Percentiles rank a stretch among this genome's conserved stretches.
Conservation (phyloP, 2,113 vertebrate species). For the Miniopterus natalensis region DNA sequence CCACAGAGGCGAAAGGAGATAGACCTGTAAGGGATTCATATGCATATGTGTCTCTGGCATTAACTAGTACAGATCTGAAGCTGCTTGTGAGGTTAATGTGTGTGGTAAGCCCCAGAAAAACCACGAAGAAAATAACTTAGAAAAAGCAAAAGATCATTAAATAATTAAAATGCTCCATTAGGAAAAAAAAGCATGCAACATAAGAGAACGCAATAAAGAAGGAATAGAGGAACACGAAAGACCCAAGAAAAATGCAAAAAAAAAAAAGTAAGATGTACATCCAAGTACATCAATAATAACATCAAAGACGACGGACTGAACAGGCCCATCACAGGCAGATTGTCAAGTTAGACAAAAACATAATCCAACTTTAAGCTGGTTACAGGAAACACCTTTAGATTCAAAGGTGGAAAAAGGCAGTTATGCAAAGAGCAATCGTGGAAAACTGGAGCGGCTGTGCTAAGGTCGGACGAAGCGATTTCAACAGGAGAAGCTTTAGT, state of each 20-base stretch:
- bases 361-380: fast-evolving
- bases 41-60: no score
- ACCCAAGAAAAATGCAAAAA: neutral
- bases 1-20: fast-evolving
- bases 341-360: neutral
- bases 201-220: neutral
- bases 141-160: neutral
- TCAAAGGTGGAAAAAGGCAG: neutral
- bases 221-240: no score
- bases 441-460: neutral
- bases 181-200: neutral
- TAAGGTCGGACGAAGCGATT: neutral
- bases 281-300: no score
- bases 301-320: fast-evolving
- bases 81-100: neutral
- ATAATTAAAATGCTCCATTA: neutral
- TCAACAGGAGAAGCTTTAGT: no score
- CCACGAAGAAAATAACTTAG: neutral
- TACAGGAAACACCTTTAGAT: neutral
- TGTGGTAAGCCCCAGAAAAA: neutral
- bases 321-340: neutral
- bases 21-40: fast-evolving
- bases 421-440: neutral
- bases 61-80: neutral
- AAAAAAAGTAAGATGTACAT: neutral